Evolutionary conservation across 1,140 invertebrate genomes (phyloP).

Genomic region (Eurosta solidaginis): DNA sequence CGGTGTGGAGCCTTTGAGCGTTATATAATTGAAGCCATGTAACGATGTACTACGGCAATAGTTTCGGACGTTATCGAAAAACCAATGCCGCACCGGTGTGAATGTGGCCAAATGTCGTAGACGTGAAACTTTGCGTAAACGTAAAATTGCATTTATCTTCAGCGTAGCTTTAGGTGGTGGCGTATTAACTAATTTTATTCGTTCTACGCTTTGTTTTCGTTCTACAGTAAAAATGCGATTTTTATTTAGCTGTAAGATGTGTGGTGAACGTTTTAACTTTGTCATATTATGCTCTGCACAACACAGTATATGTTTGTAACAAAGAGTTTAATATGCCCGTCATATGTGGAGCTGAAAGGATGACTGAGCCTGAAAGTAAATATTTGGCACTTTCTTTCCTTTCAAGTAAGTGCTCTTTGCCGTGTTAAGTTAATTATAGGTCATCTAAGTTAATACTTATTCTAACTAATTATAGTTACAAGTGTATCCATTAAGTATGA

Average conservation of each 20-base stretch:
- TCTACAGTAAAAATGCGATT: constrained; percentile 2
- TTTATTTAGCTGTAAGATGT: too few species aligned
- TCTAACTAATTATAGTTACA: too few species aligned
- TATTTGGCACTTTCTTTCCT: not conserved
- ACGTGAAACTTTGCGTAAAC: not conserved
- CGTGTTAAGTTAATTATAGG: constrained; percentile 6
- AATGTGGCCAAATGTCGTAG: not conserved
- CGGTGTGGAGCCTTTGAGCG: constrained; percentile 44
- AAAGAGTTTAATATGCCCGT: too few species aligned
- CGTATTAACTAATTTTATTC: not conserved
- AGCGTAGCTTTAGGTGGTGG: not conserved
- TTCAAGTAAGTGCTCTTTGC: not conserved
- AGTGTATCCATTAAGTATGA: too few species aligned
- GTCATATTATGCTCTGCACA: too few species aligned
- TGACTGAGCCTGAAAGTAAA: not conserved
- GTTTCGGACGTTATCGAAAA: constrained; percentile 49
- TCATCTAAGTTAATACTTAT: not conserved
- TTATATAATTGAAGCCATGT: constrained; percentile 57
- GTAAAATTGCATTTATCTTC: not conserved
- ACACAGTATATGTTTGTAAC: too few species aligned
- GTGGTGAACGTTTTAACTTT: not conserved
- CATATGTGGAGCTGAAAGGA: not conserved
- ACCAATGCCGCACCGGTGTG: constrained; percentile 39
- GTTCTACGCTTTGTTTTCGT: not conserved
- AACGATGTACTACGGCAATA: constrained; percentile 61